Percentiles rank a stretch among this genome's conserved stretches.
phyloP scores from a whole-genome alignment of 64 coral and sea anemone species.

The Montipora efflorescens region DNA sequence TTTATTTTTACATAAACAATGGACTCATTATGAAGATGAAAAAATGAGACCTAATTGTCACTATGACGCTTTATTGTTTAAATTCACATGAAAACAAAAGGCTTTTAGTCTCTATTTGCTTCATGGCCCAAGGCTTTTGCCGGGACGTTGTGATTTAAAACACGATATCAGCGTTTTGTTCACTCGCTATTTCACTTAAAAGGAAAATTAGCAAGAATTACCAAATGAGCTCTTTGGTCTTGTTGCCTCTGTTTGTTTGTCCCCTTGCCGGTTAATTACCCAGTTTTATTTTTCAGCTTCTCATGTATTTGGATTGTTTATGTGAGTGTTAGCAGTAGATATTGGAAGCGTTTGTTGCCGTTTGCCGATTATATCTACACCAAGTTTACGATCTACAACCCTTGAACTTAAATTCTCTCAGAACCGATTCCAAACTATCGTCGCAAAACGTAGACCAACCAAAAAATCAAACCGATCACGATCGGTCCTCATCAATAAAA shows the following conservation, averaged over 20 bases:
- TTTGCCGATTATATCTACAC: too few relatives aligned
- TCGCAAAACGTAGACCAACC: too few relatives aligned
- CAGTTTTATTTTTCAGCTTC: background rate
- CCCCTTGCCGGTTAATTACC: background rate
- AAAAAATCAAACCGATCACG: too few relatives aligned
- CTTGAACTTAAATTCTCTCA: too few relatives aligned
- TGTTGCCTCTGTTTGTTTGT: background rate
- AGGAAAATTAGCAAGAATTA: background rate
- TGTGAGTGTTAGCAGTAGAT: too few relatives aligned
- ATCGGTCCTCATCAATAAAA: too few relatives aligned
- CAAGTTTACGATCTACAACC: too few relatives aligned
- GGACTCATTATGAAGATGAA: constrained; percentile 16
- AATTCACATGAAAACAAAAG: constrained; percentile 23
- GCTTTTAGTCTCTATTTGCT: background rate
- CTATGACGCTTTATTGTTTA: constrained; percentile 26
- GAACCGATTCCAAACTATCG: too few relatives aligned
- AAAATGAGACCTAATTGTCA: constrained; percentile 25
- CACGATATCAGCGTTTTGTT: background rate
- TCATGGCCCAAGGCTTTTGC: constrained; percentile 1
- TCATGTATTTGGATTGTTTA: too few relatives aligned
- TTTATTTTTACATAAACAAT: constrained; percentile 18
- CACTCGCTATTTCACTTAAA: background rate
- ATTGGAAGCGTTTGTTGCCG: too few relatives aligned
- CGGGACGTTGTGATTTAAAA: constrained; percentile 5
- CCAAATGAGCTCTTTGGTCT: background rate